phyloP scores from a whole-genome alignment of 2,113 vertebrate genomes.

The Sisor rabdophorus region DNA sequence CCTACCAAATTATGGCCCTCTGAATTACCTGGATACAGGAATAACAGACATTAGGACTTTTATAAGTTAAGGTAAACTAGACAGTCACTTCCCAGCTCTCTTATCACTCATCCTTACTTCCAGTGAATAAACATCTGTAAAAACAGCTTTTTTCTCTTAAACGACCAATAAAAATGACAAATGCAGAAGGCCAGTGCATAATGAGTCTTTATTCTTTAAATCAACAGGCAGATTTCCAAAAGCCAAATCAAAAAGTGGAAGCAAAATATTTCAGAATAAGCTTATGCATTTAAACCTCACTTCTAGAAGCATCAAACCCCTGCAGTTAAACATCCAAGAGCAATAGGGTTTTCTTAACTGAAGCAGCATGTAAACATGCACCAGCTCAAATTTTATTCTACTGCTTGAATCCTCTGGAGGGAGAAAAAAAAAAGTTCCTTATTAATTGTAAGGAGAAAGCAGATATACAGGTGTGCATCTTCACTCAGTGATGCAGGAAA shows the following conservation, averaged over 20 bases:
- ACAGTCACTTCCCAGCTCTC: too few species aligned
- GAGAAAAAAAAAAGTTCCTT: not conserved
- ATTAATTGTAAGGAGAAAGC: not conserved
- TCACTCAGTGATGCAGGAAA: conserved; percentile 12
- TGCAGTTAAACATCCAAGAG: not conserved
- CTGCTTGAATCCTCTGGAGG: not conserved
- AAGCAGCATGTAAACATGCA: not conserved
- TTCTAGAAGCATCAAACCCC: conserved; percentile 50
- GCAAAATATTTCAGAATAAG: too few species aligned
- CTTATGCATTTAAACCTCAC: too few species aligned
- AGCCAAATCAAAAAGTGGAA: conserved; percentile 30
- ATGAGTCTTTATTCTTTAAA: conserved; percentile 67
- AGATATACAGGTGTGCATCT: too few species aligned
- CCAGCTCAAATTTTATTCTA: not conserved
- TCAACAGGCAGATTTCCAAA: conserved; percentile 53
- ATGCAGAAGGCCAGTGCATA: conserved; percentile 8
- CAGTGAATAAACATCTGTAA: too few species aligned
- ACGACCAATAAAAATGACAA: not conserved
- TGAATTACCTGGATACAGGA: too few species aligned
- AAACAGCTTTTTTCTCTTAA: too few species aligned
- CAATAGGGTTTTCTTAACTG: not conserved
- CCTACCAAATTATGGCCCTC: too few species aligned
- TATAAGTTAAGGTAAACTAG: too few species aligned
- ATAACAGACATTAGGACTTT: too few species aligned
- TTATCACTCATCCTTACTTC: too few species aligned